These are phyloP conservation scores for Dasysyrphus albostriatus DNA, from an alignment of 2,888 invertebrate species.

Conservation along the genomic window DNA sequence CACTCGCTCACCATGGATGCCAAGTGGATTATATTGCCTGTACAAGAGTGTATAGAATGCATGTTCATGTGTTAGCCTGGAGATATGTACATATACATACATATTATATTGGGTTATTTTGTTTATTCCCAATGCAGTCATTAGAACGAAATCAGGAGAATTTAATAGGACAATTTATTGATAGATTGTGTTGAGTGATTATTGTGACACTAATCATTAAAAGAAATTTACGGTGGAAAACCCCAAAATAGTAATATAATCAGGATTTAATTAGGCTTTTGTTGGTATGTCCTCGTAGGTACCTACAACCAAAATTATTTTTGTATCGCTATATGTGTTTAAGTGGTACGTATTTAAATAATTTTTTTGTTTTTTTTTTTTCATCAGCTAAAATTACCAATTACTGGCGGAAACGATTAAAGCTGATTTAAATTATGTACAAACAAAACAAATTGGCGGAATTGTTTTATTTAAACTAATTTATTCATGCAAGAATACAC, in stretches of 20 bases:
- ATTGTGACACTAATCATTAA: slow-evolving; percentile 32
- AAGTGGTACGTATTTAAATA: too few relatives aligned
- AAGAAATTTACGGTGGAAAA: background rate
- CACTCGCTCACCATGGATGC: slow-evolving; percentile 14
- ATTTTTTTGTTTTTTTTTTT: too few relatives aligned
- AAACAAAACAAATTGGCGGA: too few relatives aligned
- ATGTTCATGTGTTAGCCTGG: background rate
- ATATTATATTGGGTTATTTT: slow-evolving; percentile 6
- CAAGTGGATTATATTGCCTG: slow-evolving; percentile 11
- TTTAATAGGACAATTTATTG: slow-evolving; percentile 39
- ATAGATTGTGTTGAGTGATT: slow-evolving; percentile 44
- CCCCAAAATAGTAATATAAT: slow-evolving; percentile 22
- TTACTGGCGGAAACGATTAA: too few relatives aligned
- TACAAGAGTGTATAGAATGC: background rate
- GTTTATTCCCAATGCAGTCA: slow-evolving; percentile 41
- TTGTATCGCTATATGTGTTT: too few relatives aligned
- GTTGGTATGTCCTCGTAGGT: background rate
- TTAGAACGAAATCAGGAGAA: slow-evolving; percentile 29
- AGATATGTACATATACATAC: background rate
- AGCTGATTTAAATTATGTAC: too few relatives aligned
- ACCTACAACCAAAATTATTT: too few relatives aligned
- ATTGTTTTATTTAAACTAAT: too few relatives aligned
- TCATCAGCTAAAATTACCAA: too few relatives aligned
- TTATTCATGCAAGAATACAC: too few relatives aligned
- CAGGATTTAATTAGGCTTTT: slow-evolving; percentile 1